Percentiles rank a stretch among this genome's conserved stretches.
phyloP scores from a whole-genome alignment of 2,888 invertebrate genomes.

The Dusona sp. region DNA sequence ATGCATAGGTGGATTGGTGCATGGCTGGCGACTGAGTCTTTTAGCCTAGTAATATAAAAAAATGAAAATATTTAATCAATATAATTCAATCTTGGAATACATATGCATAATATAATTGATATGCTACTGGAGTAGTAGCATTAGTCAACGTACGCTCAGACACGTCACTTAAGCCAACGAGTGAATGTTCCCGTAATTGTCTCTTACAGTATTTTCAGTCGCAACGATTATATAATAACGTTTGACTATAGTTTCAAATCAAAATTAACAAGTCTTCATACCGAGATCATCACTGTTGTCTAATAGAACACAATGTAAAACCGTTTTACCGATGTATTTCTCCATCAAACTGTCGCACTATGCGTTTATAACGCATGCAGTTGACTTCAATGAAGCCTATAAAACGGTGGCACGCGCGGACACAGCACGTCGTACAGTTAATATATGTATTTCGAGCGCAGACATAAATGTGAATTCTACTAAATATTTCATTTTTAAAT shows the following conservation, averaged over 20 bases:
- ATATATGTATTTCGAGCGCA: neutral
- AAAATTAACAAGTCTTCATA: neutral
- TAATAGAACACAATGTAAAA: slow-evolving; percentile 40
- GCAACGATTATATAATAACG: slow-evolving; percentile 6
- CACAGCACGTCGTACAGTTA: neutral
- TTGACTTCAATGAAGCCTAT: slow-evolving; percentile 16
- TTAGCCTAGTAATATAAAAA: too few relatives aligned
- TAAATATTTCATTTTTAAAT: too few relatives aligned
- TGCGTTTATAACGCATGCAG: slow-evolving; percentile 15
- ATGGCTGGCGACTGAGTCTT: too few relatives aligned
- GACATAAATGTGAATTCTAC: neutral
- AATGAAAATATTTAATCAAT: too few relatives aligned
- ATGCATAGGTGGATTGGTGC: too few relatives aligned
- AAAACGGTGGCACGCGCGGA: neutral
- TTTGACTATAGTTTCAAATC: neutral
- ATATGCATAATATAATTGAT: neutral
- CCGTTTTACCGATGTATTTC: slow-evolving; percentile 29
- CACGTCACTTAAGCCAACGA: neutral
- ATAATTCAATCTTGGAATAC: neutral
- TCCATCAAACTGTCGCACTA: slow-evolving; percentile 33
- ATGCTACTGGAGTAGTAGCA: slow-evolving; percentile 7
- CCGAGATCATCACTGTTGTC: neutral
- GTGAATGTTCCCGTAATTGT: neutral
- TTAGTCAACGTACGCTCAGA: slow-evolving; percentile 25
- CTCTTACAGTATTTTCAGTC: slow-evolving; percentile 3